Percentiles rank a stretch among this genome's conserved stretches.
phyloP scores from a whole-genome alignment of 2,797 vertebrate genomes.

The Tangara arthus region DNA sequence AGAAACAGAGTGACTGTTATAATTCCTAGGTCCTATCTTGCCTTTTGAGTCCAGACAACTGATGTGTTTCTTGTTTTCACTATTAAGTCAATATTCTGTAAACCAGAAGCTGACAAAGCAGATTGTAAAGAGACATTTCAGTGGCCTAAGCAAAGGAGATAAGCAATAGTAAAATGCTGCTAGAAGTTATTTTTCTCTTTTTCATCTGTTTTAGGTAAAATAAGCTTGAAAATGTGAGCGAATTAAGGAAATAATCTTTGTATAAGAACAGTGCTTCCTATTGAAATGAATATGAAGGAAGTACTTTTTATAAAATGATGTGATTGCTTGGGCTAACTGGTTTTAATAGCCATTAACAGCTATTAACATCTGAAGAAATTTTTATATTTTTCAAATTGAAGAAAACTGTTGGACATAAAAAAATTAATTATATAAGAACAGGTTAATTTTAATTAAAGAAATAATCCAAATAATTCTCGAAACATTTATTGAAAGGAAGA shows the following conservation, averaged over 20 bases:
- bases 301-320: not conserved
- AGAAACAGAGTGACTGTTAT: not conserved
- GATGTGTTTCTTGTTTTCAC: not conserved
- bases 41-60: not conserved
- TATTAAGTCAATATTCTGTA: not conserved
- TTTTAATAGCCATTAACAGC: not conserved
- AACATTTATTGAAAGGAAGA: not conserved
- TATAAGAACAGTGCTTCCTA: not conserved
- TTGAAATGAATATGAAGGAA: not conserved
- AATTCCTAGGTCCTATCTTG: not conserved
- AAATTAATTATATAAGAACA: not conserved
- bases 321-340: not conserved
- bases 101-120: not conserved
- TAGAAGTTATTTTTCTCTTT: not conserved
- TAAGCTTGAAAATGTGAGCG: not conserved
- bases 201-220: not conserved
- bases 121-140: not conserved
- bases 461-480: not conserved
- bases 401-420: not conserved
- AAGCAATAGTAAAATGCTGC: not conserved
- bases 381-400: not conserved
- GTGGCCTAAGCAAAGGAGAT: not conserved
- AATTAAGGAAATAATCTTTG: not conserved
- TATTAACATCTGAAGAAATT: not conserved
- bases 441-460: not conserved